Percentiles rank a stretch among this genome's conserved stretches.
Conservation (phyloP, 2,113 vertebrate species). For the Engraulis encrasicolus region DNA sequence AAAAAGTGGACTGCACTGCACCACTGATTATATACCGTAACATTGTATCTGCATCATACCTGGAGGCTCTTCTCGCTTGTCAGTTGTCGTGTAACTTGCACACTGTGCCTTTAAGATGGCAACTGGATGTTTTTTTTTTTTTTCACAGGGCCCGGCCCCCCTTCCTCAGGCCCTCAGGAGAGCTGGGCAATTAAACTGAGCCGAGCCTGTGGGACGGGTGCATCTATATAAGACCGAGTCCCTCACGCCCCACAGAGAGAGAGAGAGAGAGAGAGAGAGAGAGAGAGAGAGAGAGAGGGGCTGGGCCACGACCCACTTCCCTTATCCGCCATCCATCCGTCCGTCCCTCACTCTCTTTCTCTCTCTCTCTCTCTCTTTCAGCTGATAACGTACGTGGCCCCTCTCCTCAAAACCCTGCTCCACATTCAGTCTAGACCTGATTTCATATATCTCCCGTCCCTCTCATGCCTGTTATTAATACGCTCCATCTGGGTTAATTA, state of each 20-base stretch:
- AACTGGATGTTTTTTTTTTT: constrained; percentile 57
- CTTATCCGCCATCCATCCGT: no score
- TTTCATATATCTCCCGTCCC: no score
- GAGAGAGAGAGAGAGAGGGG: no score
- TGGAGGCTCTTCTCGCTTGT: background rate
- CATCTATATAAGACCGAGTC: constrained; percentile 70
- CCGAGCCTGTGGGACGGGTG: constrained; percentile 65
- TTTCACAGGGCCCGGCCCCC: constrained; percentile 50
- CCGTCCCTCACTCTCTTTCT: constrained; percentile 73
- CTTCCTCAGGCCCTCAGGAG: constrained; percentile 53
- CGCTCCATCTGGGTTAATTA: constrained; percentile 82
- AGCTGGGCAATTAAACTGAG: constrained; percentile 59
- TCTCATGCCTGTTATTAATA: constrained; percentile 72
- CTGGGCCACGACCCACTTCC: constrained; percentile 73
- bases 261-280: no score
- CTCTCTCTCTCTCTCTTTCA: no score
- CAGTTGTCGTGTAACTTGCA: constrained; percentile 25
- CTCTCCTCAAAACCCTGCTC: constrained; percentile 65
- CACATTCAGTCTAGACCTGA: constrained; percentile 72
- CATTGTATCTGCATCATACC: background rate
- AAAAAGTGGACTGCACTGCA: no score
- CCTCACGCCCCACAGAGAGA: constrained; percentile 62
- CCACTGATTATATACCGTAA: no score
- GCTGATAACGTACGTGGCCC: no score
- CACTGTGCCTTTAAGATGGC: constrained; percentile 51